Percentiles rank a stretch among this genome's conserved stretches.
phyloP scores from a whole-genome alignment of 2,888 invertebrate species.

The Thera obeliscata region DNA sequence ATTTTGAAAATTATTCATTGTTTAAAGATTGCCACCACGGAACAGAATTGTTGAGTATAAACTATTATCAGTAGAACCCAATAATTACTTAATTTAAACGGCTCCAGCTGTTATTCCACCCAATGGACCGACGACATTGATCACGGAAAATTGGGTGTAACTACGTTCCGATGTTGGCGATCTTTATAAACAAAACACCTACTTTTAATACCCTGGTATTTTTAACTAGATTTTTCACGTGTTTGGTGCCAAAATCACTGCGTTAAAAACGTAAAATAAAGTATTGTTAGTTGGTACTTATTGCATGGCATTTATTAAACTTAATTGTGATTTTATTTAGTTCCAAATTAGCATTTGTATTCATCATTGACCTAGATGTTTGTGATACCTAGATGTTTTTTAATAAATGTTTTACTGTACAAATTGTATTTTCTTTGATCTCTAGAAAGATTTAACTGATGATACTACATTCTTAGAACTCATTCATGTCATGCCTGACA shows the following conservation, averaged over 20 bases:
- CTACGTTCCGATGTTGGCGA: neutral
- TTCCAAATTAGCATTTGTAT: slow-evolving; percentile 29
- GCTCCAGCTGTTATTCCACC: too few species aligned
- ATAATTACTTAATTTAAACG: too few species aligned
- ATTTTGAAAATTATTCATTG: neutral
- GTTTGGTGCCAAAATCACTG: slow-evolving; percentile 28
- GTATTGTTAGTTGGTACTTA: slow-evolving; percentile 16
- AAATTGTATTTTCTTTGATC: slow-evolving; percentile 3
- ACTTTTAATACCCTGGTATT: neutral
- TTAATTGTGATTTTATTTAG: slow-evolving; percentile 15
- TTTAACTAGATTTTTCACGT: slow-evolving; percentile 2
- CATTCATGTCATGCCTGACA: too few species aligned
- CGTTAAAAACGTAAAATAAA: slow-evolving; percentile 26
- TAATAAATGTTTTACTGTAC: slow-evolving; percentile 27
- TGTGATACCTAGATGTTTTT: slow-evolving; percentile 32
- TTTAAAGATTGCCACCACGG: neutral
- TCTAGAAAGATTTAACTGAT: too few species aligned
- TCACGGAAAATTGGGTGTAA: too few species aligned
- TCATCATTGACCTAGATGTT: slow-evolving; percentile 27
- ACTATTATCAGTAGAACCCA: too few species aligned
- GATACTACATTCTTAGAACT: too few species aligned
- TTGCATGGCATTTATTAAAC: slow-evolving; percentile 31
- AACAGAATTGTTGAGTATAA: too few species aligned
- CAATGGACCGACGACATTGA: too few species aligned
- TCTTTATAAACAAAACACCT: neutral